Conservation (phyloP, 2,797 vertebrate species). For the Peromyscus attwateri region DNA sequence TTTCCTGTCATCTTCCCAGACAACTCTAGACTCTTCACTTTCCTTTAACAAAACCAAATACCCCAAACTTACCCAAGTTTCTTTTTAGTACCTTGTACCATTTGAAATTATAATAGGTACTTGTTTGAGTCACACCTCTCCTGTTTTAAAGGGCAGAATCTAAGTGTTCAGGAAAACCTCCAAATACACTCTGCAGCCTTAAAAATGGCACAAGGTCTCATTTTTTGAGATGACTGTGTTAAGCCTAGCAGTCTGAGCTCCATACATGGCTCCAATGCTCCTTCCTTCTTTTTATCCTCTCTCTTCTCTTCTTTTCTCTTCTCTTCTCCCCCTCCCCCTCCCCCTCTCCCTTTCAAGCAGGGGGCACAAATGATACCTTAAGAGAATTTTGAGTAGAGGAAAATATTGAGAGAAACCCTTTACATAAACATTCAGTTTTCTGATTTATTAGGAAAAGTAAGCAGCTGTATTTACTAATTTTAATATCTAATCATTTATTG, state of each 20-base stretch:
- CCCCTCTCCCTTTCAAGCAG: no score
- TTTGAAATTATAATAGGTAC: neutral
- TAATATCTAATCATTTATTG: neutral
- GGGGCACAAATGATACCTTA: neutral
- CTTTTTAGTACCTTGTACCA: neutral
- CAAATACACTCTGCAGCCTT: neutral
- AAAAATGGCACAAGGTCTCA: neutral
- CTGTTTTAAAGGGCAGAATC: neutral
- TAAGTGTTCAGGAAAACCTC: neutral
- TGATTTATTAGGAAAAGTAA: conserved; percentile 3
- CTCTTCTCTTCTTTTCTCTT: neutral
- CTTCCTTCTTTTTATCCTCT: neutral
- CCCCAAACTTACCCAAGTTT: neutral
- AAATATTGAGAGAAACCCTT: conserved; percentile 33
- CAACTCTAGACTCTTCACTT: neutral
- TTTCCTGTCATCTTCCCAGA: neutral
- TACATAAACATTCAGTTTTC: neutral
- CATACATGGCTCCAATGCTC: neutral
- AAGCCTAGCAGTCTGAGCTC: neutral
- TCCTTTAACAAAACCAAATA: neutral
- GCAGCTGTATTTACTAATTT: neutral
- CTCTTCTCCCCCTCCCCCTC: no score
- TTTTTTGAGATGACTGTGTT: conserved; percentile 22
- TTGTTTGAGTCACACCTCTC: neutral
- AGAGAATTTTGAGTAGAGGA: conserved; percentile 28